Evolutionary conservation across 2,888 invertebrate species (phyloP).

Genomic region (Drosophila kanekoi): DNA sequence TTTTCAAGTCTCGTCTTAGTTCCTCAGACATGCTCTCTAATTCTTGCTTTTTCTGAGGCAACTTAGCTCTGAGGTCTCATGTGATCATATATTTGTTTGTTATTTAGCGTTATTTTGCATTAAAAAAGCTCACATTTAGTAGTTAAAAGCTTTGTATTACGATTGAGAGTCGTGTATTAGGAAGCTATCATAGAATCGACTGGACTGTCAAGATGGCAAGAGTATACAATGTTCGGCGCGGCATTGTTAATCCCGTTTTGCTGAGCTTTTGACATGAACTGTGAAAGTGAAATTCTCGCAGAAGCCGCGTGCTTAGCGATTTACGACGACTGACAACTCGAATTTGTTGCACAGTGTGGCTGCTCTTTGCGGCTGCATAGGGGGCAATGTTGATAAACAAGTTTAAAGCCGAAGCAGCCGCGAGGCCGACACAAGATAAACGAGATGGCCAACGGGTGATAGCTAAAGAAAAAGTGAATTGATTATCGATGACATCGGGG

Average conservation of each 20-base stretch:
- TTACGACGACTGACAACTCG: background rate
- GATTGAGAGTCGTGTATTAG: too few species aligned
- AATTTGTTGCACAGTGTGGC: slow-evolving; percentile 31
- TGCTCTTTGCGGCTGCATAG: slow-evolving; percentile 6
- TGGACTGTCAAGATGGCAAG: background rate
- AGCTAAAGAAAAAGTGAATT: slow-evolving; percentile 44
- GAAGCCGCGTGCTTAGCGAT: background rate
- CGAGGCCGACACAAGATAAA: slow-evolving; percentile 44
- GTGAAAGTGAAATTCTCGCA: slow-evolving; percentile 13
- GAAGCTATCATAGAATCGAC: too few species aligned
- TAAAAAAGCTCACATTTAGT: background rate
- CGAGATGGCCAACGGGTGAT: slow-evolving; percentile 41
- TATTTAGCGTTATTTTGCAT: too few species aligned
- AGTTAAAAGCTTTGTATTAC: too few species aligned
- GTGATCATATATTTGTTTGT: too few species aligned
- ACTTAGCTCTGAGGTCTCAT: too few species aligned
- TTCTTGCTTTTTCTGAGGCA: too few species aligned
- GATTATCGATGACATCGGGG: slow-evolving; percentile 39
- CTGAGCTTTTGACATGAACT: background rate
- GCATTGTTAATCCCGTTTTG: background rate
- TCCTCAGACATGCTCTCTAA: too few species aligned
- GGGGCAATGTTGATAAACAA: slow-evolving; percentile 56
- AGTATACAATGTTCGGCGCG: background rate
- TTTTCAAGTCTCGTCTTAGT: too few species aligned
- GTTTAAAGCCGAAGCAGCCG: slow-evolving; percentile 47